Conservation (phyloP, 2,797 vertebrate species). For the Darevskia mixta region DNA sequence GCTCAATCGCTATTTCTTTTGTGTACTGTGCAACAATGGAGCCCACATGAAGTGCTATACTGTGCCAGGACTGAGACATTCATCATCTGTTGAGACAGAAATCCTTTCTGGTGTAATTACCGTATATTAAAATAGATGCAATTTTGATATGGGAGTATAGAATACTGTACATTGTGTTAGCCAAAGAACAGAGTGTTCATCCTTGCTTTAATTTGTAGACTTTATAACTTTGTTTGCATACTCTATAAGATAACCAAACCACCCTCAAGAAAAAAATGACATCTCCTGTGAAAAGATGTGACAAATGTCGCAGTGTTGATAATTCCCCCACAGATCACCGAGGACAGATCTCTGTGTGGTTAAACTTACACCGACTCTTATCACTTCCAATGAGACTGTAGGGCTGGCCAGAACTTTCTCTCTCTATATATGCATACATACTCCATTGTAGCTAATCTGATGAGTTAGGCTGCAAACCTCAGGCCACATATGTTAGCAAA, state of each 20-base stretch:
- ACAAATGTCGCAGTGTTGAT: constrained; percentile 68
- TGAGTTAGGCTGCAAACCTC: constrained; percentile 36
- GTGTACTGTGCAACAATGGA: neutral
- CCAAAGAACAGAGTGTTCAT: constrained; percentile 71
- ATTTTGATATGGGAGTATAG: constrained; percentile 72
- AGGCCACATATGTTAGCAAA: neutral
- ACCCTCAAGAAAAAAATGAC: constrained; percentile 68
- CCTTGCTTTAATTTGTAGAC: constrained; percentile 70
- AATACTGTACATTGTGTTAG: constrained; percentile 62
- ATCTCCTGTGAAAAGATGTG: constrained; percentile 64
- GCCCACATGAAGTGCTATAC: constrained; percentile 64
- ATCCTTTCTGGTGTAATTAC: constrained; percentile 72
- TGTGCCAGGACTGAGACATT: constrained; percentile 52
- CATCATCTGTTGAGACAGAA: constrained; percentile 63
- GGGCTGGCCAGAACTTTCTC: constrained; percentile 50
- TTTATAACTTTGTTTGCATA: constrained; percentile 71
- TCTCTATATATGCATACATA: constrained; percentile 37
- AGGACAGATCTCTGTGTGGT: constrained; percentile 58
- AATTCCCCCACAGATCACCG: constrained; percentile 55
- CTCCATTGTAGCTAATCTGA: constrained; percentile 43
- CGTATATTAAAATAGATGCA: constrained; percentile 77
- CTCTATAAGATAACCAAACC: constrained; percentile 64
- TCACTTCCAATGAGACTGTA: constrained; percentile 50
- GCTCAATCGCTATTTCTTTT: constrained; percentile 42
- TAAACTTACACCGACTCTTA: constrained; percentile 57